Base-by-base conservation (phyloP, 2,113 vertebrate genomes). In the Trichomycterus rosablanca region DNA sequence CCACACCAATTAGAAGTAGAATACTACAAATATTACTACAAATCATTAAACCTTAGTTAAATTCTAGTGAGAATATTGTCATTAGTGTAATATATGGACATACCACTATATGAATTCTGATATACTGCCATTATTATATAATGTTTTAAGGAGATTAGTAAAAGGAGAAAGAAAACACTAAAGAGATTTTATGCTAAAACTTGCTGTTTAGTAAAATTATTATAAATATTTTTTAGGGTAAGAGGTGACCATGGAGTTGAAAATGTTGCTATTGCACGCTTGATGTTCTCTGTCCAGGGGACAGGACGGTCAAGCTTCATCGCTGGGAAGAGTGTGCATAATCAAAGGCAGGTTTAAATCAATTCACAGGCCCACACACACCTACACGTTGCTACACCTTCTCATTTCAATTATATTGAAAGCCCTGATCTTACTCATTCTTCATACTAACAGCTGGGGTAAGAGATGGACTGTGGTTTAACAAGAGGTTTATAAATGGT, bases 281-380 rank as follows among this genome's bases (percentile, higher is more conserved):
- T 45, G 3, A 43, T 45, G 43, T 45, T 45, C 43, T 20, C 16
- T 45, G 43, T 45, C 18, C 18, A 6, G 5, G 5, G 43, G 6
- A 45, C 43, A 45, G 43, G 43, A 45, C 6, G 43, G 43, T 45
- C 43, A 5, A 45, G 40, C 18, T 45, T 45, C 6, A 45, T 45
- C 7, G 43, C 5, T 45, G 43, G 16, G 43, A 19, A 45, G 7
- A 45, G 43, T 10, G 7, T 45, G 43, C 43, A 45, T 18, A 45
- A 20, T 45, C 43, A 45, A 12, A 19, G 43, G 18, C 43, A 45
- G 18, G 16, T 2, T 19, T 7, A 45, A 19, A 19, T 11, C 18
- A 7, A 7, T 19, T 7, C 18, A 45, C 43, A 4, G 16, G 18
- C 43, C 10, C 12, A 37, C 34, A 11, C 12, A 37, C 34, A 37